Evolutionary conservation across 2,888 invertebrate species (phyloP).

Genomic region (Meganola albula): DNA sequence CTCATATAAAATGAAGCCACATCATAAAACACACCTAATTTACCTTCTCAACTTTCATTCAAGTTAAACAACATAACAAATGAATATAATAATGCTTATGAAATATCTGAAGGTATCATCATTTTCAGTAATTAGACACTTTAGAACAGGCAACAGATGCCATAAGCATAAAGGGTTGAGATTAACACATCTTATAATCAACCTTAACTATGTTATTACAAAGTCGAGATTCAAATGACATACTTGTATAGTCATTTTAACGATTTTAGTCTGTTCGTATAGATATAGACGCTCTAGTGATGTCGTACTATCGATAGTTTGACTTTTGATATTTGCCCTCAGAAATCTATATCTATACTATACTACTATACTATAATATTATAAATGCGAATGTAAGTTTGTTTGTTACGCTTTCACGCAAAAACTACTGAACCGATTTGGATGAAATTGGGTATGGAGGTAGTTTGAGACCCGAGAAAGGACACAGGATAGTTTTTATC

Average conservation of each 20-base stretch:
- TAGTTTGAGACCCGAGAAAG: too few relatives aligned
- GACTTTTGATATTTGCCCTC: too few relatives aligned
- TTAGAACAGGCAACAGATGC: slow-evolving; percentile 33
- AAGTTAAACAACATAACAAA: slow-evolving; percentile 15
- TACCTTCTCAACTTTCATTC: slow-evolving; percentile 1
- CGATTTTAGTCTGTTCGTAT: slow-evolving; percentile 24
- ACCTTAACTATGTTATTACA: slow-evolving; percentile 11
- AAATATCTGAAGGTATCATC: slow-evolving; percentile 33
- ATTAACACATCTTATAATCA: slow-evolving; percentile 1
- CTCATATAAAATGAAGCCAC: too few relatives aligned
- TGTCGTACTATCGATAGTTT: too few relatives aligned
- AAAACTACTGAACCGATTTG: too few relatives aligned
- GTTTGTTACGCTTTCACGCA: too few relatives aligned
- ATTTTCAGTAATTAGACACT: slow-evolving; percentile 43
- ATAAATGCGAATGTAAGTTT: too few relatives aligned
- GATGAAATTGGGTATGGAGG: too few relatives aligned
- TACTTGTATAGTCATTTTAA: slow-evolving; percentile 14
- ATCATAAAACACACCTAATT: too few relatives aligned
- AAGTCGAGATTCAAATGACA: slow-evolving; percentile 17
- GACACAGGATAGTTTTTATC: too few relatives aligned
- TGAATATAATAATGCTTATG: slow-evolving; percentile 18
- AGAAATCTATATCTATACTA: too few relatives aligned
- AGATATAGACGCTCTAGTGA: slow-evolving; percentile 20
- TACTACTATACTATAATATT: too few relatives aligned
- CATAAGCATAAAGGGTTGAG: slow-evolving; percentile 15